A percentile compares a stretch with the other conserved stretches of the same genome.
phyloP scores from a whole-genome alignment of 1,140 invertebrate species.

The Venustaconcha ellipsiformis region DNA sequence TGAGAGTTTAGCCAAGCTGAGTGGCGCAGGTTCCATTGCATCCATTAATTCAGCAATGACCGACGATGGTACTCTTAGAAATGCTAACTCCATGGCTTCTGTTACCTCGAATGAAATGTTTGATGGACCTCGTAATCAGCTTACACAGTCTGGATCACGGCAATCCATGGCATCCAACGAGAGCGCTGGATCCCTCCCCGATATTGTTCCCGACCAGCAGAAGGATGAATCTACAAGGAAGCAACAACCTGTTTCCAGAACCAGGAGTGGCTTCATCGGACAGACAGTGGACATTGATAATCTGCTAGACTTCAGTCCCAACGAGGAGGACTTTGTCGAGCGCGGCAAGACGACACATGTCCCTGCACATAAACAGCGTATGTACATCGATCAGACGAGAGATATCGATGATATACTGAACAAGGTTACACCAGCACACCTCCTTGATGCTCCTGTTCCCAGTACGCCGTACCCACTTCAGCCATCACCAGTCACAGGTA shows the following conservation, averaged over 20 bases:
- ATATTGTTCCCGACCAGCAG: constrained; percentile 47
- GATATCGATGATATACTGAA: constrained; percentile 30
- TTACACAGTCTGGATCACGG: constrained; percentile 39
- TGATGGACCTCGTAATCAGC: constrained; percentile 23
- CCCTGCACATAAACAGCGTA: no score
- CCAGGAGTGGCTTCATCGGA: constrained; percentile 50
- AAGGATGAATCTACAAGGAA: constrained; percentile 32
- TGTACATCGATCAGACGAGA: no score
- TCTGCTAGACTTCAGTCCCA: constrained; percentile 43
- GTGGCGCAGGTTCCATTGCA: constrained; percentile 38
- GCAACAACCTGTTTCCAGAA: constrained; percentile 30
- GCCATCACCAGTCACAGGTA: constrained; percentile 48
- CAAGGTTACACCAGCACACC: constrained; percentile 36
- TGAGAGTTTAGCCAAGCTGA: constrained; percentile 47
- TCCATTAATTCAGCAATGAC: constrained; percentile 46
- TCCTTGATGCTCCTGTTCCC: constrained; percentile 60
- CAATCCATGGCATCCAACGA: constrained; percentile 35
- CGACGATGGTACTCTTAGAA: constrained; percentile 39
- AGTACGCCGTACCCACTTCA: constrained; percentile 54
- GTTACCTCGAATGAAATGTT: constrained; percentile 40
- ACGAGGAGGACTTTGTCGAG: constrained; percentile 38
- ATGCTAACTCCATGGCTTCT: constrained; percentile 35
- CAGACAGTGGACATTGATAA: constrained; percentile 62
- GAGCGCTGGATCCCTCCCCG: constrained; percentile 45
- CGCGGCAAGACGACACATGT: constrained; percentile 16